A percentile compares a stretch with the other conserved stretches of the same genome.
Conservation (phyloP, 2,888 invertebrate genomes). For the Thymelicus acteon region DNA sequence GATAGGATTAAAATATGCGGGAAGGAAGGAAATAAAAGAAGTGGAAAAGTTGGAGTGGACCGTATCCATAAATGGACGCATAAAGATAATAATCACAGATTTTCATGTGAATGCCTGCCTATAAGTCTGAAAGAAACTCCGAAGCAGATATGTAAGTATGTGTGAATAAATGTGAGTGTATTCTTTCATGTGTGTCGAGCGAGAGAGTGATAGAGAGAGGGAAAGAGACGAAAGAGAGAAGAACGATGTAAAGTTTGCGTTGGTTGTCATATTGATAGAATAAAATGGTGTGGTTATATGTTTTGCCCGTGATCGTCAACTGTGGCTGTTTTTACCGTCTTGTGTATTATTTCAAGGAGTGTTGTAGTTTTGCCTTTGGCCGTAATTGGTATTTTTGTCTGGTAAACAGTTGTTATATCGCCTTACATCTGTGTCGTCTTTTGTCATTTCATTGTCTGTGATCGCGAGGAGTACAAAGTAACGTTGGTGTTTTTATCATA, state of each 20-base stretch:
- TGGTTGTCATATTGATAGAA: neutral
- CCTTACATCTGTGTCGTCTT: slow-evolving; percentile 9
- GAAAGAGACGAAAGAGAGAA: neutral
- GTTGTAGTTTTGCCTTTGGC: neutral
- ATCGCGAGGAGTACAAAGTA: neutral
- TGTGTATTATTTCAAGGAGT: slow-evolving; percentile 12
- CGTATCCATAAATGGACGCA: no score
- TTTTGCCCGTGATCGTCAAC: slow-evolving; percentile 5
- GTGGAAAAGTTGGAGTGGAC: no score
- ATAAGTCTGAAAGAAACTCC: no score
- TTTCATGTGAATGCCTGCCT: no score
- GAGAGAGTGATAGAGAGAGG: neutral
- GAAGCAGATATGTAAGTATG: no score
- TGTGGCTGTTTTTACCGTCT: slow-evolving; percentile 7
- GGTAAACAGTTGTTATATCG: slow-evolving; percentile 2
- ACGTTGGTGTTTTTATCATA: neutral
- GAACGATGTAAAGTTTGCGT: neutral
- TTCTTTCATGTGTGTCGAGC: no score
- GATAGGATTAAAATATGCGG: no score
- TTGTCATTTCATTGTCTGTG: slow-evolving; percentile 5
- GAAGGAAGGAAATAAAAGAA: no score
- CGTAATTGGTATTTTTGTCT: slow-evolving; percentile 5
- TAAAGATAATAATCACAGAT: no score
- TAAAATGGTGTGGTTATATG: neutral
- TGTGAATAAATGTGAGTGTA: no score